Percentiles rank a stretch among this genome's conserved stretches.
Conservation (phyloP, 2,113 vertebrate genomes). For the Passer montanus region DNA sequence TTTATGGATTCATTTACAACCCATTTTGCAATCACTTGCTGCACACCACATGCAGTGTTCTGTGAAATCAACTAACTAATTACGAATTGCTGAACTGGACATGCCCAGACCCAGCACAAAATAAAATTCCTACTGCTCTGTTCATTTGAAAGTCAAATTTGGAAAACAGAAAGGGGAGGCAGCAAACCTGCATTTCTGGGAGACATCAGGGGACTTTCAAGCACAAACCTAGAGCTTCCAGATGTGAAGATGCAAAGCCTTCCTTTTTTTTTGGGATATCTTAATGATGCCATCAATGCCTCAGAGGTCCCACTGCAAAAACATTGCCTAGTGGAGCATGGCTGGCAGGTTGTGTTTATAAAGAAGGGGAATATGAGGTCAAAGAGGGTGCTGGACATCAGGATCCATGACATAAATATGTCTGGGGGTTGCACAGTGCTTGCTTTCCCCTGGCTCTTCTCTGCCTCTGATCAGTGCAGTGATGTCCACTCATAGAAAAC, state of each 20-base stretch:
- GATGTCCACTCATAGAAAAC: neutral
- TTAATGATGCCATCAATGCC: neutral
- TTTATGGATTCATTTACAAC: slow-evolving; percentile 10
- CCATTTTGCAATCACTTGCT: slow-evolving; percentile 32
- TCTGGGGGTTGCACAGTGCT: neutral
- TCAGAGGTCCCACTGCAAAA: neutral
- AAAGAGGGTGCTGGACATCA: neutral
- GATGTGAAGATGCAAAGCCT: neutral
- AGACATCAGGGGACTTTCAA: neutral
- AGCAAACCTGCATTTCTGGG: neutral
- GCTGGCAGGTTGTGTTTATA: neutral
- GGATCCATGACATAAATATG: neutral
- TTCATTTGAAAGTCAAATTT: neutral
- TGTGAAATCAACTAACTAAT: neutral
- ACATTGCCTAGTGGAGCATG: neutral
- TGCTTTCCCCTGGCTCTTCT: neutral
- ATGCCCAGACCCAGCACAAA: neutral
- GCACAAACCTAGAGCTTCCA: neutral
- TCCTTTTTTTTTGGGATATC: neutral
- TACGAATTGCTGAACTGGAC: neutral
- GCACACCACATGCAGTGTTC: neutral
- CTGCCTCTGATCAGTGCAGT: neutral
- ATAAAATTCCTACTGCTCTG: neutral
- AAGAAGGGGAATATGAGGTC: neutral
- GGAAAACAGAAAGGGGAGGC: neutral